Evolutionary conservation across 2,888 invertebrate species (phyloP), one percentile per base, ranked within the genome.

Genomic region (Frankliniella intonsa): DNA sequence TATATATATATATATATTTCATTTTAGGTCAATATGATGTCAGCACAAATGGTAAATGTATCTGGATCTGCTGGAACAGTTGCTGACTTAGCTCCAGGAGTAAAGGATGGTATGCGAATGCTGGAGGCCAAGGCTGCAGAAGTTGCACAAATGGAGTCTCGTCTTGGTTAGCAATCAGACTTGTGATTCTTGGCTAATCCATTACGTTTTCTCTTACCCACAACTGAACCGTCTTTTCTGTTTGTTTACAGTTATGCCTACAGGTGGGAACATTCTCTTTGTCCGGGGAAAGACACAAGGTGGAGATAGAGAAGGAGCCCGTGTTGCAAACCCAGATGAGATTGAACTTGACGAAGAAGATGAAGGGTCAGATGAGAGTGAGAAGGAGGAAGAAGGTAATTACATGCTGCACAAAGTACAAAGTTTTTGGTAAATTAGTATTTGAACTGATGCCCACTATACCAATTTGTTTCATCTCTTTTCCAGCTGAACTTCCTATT

Each of bases 1-100:
- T n/a, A 27, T 80, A 14, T 17, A 50, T 50, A 9, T 81, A 12
- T 17, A 22, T 83, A n/a, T 49, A 65, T 81, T 69, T 84, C 9
- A 62, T 82, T 83, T 38, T 84, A 88, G 87, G 91, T 93, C n/a
- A 99, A 99, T 88, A 98, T 98, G 95, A 98, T 99, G 97, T 96
- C 97, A 19, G 97, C 98, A 0, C 98, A 98, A 88, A 97, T 98
- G 94, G 90, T 98, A 85, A 95, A 94, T 85, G 94, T 94, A 27
- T 92, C 92, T 76, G 90, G 91, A 25, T 91, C 91, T 85, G 90
- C 90, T 82, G 92, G 93, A 25, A 93, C 93, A 50, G 89, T 93
- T 81, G 93, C 93, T 0, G 94, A 94, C 87, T 90, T 93, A 83
- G 93, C 94, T 51, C 93, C 93, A 62, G 94, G 93, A 51, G 92